These are phyloP conservation scores for Hippocampus kuda DNA, from an alignment of 2,797 vertebrate genomes.

Conservation along the genomic window DNA sequence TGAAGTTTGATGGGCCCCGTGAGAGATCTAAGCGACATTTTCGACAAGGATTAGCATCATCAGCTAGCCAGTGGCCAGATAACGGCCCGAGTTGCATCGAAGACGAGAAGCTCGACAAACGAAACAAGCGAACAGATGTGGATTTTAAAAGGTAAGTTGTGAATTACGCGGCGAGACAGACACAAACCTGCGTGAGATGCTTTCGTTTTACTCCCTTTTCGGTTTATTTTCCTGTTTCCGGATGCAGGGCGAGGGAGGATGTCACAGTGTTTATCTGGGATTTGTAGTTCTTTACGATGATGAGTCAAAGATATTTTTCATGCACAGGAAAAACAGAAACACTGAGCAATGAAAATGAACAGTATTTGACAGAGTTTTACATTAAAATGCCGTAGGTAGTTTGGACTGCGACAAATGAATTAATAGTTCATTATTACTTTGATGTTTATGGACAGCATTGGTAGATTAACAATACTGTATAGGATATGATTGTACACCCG, in stretches of 20 bases:
- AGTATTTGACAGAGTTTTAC: neutral
- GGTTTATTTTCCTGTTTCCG: conserved; percentile 26
- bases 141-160: neutral
- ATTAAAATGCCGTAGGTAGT: neutral
- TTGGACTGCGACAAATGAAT: neutral
- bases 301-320: no score
- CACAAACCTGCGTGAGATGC: neutral
- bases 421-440: neutral
- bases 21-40: neutral
- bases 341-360: no score
- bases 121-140: neutral
- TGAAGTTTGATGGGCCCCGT: neutral
- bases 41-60: conserved; percentile 9
- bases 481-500: no score
- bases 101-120: neutral
- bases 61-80: conserved; percentile 23
- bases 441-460: neutral
- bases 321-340: no score
- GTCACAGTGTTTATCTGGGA: conserved; percentile 14
- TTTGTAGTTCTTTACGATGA: conserved; percentile 40
- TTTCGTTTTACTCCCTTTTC: conserved; percentile 9
- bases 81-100: conserved; percentile 32
- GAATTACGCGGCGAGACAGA: no score
- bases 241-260: conserved; percentile 28
- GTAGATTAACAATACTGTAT: no score